These are phyloP conservation scores for Rhabditoides inermis DNA, from an alignment of 2,888 invertebrate genomes.

Conservation along the genomic window DNA sequence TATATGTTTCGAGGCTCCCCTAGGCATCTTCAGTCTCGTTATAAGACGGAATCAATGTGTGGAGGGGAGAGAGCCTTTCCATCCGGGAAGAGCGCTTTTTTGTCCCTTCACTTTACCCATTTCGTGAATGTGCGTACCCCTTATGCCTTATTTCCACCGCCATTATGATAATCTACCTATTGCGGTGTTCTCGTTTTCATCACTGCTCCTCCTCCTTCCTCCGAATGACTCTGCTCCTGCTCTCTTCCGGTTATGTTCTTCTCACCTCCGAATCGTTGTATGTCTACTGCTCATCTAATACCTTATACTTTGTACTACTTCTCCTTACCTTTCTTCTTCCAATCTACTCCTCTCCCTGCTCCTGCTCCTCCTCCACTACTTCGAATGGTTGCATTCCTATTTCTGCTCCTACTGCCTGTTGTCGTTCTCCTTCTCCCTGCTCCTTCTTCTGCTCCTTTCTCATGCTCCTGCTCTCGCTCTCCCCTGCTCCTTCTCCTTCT, in stretches of 20 bases:
- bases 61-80: too few relatives aligned
- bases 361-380: background rate
- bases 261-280: background rate
- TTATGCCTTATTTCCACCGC: background rate
- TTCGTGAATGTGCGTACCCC: background rate
- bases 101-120: background rate
- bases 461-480: conserved; percentile 6
- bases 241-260: background rate
- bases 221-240: background rate
- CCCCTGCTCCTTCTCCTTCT: conserved; percentile 5
- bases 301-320: background rate
- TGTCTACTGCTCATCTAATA: background rate
- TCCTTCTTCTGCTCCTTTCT: conserved; percentile 8
- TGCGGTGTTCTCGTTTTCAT: background rate
- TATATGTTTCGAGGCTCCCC: too few relatives aligned
- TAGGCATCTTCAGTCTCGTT: too few relatives aligned
- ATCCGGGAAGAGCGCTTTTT: too few relatives aligned
- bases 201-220: background rate
- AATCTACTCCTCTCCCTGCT: background rate
- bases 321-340: background rate
- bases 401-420: conserved; percentile 3
- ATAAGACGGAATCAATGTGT: too few relatives aligned
- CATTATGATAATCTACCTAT: background rate
- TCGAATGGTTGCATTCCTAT: background rate
- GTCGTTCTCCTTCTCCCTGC: conserved; percentile 3